A percentile compares a stretch with the other conserved stretches of the same genome.
Conservation (phyloP, 2,888 invertebrate species). For the Cotesia congregata region DNA sequence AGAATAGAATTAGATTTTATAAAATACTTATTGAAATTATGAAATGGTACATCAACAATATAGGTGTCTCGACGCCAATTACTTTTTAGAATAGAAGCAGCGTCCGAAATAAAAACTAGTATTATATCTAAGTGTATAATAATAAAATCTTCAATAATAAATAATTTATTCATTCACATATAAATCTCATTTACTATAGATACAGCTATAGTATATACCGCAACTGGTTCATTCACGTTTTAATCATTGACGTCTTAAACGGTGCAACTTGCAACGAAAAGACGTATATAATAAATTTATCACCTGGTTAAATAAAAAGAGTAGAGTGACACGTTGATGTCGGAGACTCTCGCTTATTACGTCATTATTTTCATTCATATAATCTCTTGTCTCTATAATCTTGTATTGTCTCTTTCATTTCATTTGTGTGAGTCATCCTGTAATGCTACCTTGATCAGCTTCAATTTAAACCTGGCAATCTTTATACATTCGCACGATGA, state of each 20-base stretch:
- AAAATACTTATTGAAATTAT: too few species aligned
- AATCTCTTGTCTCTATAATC: conserved; percentile 23
- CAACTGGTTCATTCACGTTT: conserved; percentile 28
- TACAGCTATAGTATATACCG: not conserved
- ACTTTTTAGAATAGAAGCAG: too few species aligned
- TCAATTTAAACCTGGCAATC: conserved; percentile 11
- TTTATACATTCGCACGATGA: not conserved
- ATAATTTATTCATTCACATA: not conserved
- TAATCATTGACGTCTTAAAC: conserved; percentile 30
- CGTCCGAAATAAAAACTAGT: too few species aligned
- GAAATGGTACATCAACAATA: too few species aligned
- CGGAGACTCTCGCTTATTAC: conserved; percentile 40
- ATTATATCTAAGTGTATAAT: not conserved
- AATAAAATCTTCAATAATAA: not conserved
- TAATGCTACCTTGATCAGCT: conserved; percentile 5
- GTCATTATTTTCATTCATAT: conserved; percentile 52
- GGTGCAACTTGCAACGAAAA: conserved; percentile 8
- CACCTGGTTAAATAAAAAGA: conserved; percentile 32
- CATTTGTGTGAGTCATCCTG: conserved; percentile 25
- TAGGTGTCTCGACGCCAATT: too few species aligned
- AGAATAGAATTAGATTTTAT: too few species aligned
- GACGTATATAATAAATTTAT: conserved; percentile 12
- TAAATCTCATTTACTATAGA: not conserved
- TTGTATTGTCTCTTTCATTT: conserved; percentile 25
- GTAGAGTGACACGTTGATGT: conserved; percentile 32